Evolutionary conservation across 2,797 vertebrate genomes (phyloP).

Genomic region (Odontamblyopus rebecca): DNA sequence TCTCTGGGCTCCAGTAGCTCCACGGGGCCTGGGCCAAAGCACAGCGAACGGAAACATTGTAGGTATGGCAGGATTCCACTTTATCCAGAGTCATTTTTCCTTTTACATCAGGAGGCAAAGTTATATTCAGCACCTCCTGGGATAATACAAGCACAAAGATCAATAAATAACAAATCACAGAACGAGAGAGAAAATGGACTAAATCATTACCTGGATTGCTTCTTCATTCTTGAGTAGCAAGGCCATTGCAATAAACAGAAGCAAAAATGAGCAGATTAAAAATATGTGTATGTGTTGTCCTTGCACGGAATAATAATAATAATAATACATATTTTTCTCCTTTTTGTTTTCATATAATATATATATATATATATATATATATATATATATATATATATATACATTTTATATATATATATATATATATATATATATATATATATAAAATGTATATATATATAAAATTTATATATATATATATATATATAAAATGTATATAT

Average conservation of each 20-base stretch:
- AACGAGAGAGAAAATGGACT: not conserved
- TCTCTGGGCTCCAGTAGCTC: slow-evolving; percentile 64
- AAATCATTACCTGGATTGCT: slow-evolving; percentile 12
- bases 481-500: too few relatives aligned
- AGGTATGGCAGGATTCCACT: slow-evolving; percentile 54
- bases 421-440: too few relatives aligned
- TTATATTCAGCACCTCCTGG: slow-evolving; percentile 8
- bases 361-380: too few relatives aligned
- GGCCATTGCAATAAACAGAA: not conserved
- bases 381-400: too few relatives aligned
- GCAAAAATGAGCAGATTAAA: not conserved
- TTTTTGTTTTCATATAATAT: too few relatives aligned
- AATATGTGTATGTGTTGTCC: not conserved
- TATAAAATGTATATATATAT: too few relatives aligned
- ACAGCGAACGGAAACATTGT: slow-evolving; percentile 60
- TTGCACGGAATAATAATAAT: too few relatives aligned
- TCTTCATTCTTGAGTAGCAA: slow-evolving; percentile 15
- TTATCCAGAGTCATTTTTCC: not conserved
- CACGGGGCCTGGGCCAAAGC: slow-evolving; percentile 33
- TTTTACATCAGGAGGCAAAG: accelerated
- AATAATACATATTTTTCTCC: not conserved
- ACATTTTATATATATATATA: too few relatives aligned
- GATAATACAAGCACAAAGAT: not conserved
- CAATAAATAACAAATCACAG: not conserved
- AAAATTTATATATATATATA: too few relatives aligned